phyloP scores from a whole-genome alignment of 1,140 invertebrate species.

The Pseudomyrmex sp. region DNA sequence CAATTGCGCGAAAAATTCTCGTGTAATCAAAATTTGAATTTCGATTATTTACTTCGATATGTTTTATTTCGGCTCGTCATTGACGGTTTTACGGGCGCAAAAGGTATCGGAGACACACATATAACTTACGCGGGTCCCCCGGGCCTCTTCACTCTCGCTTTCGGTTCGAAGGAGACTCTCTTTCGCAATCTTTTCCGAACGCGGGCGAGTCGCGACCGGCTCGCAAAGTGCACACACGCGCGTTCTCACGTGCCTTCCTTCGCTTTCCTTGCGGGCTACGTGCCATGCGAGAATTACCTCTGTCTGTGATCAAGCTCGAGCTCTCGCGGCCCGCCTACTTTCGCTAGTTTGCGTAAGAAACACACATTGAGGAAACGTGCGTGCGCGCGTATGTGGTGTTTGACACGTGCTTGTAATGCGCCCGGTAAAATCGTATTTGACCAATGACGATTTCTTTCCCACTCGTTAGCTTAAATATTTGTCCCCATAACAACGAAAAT shows the following conservation, averaged over 20 bases:
- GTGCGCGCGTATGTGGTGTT: constrained; percentile 67
- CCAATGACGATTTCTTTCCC: constrained; percentile 5
- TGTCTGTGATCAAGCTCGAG: constrained; percentile 43
- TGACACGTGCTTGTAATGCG: constrained; percentile 67
- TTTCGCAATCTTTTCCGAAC: constrained; percentile 78
- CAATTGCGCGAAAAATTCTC: no score
- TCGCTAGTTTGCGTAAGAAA: constrained; percentile 82
- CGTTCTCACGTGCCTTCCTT: constrained; percentile 50
- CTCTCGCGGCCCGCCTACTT: constrained; percentile 78
- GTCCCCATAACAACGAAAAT: not conserved
- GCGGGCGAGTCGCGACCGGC: constrained; percentile 42
- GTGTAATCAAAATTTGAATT: no score
- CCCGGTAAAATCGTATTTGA: constrained; percentile 40
- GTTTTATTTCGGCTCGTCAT: no score
- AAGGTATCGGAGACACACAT: constrained; percentile 29
- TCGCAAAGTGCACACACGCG: constrained; percentile 61
- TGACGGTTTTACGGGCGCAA: not conserved
- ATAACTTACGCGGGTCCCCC: not conserved
- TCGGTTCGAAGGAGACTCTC: constrained; percentile 70
- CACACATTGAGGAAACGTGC: constrained; percentile 33
- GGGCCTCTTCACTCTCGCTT: constrained; percentile 74
- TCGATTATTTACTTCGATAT: no score
- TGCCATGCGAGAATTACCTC: constrained; percentile 21
- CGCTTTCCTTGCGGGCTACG: constrained; percentile 7
- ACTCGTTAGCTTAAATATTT: not conserved